Evolutionary conservation across 2,888 invertebrate genomes (phyloP).

Genomic region (Anoncus sp.): DNA sequence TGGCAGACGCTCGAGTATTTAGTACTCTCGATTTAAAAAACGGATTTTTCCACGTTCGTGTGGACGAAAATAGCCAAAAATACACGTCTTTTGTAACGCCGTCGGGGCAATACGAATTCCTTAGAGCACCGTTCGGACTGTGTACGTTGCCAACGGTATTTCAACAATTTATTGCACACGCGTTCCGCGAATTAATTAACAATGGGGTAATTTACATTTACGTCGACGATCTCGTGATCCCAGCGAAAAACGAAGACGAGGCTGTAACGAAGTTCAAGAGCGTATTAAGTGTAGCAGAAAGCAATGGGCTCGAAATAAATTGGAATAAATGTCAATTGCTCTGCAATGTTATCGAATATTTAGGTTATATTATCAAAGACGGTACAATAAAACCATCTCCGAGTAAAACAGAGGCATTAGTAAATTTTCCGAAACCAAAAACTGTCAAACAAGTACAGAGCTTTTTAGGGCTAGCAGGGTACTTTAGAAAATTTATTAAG

Average conservation of each 20-base stretch:
- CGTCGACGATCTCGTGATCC: slow-evolving; percentile 62
- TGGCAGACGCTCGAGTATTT: slow-evolving; percentile 20
- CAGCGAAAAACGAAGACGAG: slow-evolving; percentile 45
- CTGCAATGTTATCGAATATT: slow-evolving; percentile 47
- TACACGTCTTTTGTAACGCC: slow-evolving; percentile 69
- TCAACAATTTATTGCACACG: slow-evolving; percentile 65
- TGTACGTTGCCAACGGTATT: slow-evolving; percentile 48
- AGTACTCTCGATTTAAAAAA: slow-evolving; percentile 67
- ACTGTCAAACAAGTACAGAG: slow-evolving; percentile 53
- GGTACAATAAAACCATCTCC: slow-evolving; percentile 51
- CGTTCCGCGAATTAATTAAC: slow-evolving; percentile 54
- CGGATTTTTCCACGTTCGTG: slow-evolving; percentile 68
- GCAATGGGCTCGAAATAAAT: slow-evolving; percentile 62
- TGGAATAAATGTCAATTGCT: slow-evolving; percentile 63
- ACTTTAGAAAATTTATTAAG: slow-evolving; percentile 63
- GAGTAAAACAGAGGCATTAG: slow-evolving; percentile 57
- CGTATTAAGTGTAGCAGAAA: slow-evolving; percentile 54
- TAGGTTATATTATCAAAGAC: slow-evolving; percentile 56
- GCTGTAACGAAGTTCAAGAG: slow-evolving; percentile 38
- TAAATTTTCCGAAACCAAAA: slow-evolving; percentile 58
- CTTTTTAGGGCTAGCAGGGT: slow-evolving; percentile 62
- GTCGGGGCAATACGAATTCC: slow-evolving; percentile 65
- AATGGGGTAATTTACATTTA: slow-evolving; percentile 39
- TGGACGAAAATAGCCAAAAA: slow-evolving; percentile 62
- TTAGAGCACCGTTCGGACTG: slow-evolving; percentile 53